Evolutionary conservation across 2,113 vertebrate genomes (phyloP).

Genomic region (Vulpes ferrilata): DNA sequence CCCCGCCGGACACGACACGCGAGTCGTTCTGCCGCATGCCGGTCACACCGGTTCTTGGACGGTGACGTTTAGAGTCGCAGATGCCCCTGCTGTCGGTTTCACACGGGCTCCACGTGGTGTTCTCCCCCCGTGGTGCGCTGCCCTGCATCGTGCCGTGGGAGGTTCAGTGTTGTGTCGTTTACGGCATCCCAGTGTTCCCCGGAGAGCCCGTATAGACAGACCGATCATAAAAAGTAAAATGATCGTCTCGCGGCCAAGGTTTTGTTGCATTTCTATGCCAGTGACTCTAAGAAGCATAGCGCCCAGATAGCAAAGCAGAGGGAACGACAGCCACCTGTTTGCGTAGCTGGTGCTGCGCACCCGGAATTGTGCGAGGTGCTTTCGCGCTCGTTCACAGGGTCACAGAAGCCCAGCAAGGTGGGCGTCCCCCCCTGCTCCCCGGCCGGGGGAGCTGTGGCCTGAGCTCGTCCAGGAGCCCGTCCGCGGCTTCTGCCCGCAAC

Average conservation of each 20-base stretch:
- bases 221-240: neutral
- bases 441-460: neutral
- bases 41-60: neutral
- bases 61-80: fast-evolving
- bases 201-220: neutral
- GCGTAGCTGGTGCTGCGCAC: neutral
- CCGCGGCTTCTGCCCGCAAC: fast-evolving
- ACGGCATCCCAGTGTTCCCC: neutral
- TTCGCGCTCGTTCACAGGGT: neutral
- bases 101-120: neutral
- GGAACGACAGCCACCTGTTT: too few relatives aligned
- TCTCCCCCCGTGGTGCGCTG: neutral
- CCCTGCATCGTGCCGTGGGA: neutral
- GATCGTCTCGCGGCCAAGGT: neutral
- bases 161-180: neutral
- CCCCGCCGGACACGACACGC: neutral
- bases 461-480: fast-evolving
- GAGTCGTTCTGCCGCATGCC: neutral
- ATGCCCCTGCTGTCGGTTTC: neutral
- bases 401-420: neutral
- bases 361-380: neutral
- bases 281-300: neutral
- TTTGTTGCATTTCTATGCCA: neutral
- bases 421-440: neutral
- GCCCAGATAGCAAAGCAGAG: neutral